Evolutionary conservation across 2,797 vertebrate genomes (phyloP), one percentile per base, ranked within the genome.

Genomic region (Sylvia borin): DNA sequence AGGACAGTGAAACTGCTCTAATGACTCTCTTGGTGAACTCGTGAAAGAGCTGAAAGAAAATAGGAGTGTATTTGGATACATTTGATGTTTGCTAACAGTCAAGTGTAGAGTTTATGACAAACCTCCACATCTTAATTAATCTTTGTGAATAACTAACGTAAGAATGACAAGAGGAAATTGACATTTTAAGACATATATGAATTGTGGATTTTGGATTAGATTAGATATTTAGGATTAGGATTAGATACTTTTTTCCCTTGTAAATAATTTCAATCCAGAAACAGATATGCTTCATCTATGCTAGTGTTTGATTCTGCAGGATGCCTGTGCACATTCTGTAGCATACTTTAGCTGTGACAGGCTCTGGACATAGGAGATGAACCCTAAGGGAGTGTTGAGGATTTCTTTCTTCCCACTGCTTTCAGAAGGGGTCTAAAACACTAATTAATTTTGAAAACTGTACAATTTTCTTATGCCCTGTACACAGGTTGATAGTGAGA

Each of bases 401-500:
- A 24, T 93, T 77, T 90, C 11, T 87, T 82, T 53, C n/a, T 84
- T 72, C 14, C 17, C 2, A 1, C 20, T 62, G 9, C 25, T 68
- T 87, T 72, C 29, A 54, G 60, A 53, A 54, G n/a, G 8, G 3
- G 1, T 40, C 70, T 71, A 15, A 73, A 83, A 36, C 24, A 29
- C 22, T 42, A 38, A 38, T 71, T 57, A 34, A 50, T 74, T 83
- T 80, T 50, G 61, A 57, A 74, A 80, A 38, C 18, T 58, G 21
- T 65, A 14, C 9, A 25, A 8, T 17, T 81, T 84, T 24, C 38
- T 74, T 65, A 20, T 22, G 8, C 7, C 18, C 31, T 72, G 9
- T 45, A 9, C 7, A 4, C 32, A 54, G 13, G n/a, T n/a, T 21
- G 10, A 9, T 14, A 2, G 1, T 7, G 3, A 11, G 53, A 4